phyloP scores from a whole-genome alignment of 2,113 vertebrate species.

The Cynopterus brachyotis region DNA sequence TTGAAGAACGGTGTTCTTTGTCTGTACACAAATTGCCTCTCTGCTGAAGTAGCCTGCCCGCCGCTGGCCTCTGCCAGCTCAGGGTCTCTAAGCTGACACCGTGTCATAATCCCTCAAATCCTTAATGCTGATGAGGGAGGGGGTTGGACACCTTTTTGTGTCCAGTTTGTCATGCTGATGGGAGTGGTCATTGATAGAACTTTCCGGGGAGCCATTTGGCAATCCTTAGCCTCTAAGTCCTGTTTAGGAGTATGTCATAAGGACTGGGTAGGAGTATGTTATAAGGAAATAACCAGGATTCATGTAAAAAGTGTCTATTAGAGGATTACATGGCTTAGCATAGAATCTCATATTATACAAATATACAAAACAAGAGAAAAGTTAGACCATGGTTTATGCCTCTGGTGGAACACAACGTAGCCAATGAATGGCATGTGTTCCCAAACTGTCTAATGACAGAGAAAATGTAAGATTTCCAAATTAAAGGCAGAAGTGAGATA shows the following conservation, averaged over 20 bases:
- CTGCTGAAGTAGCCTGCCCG: not conserved
- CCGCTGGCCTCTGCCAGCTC: accelerated
- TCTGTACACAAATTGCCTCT: not conserved
- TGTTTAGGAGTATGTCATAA: not conserved
- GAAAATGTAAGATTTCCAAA: not conserved
- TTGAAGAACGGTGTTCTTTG: not conserved
- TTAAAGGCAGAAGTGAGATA: slow-evolving; percentile 23
- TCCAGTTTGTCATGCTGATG: not conserved
- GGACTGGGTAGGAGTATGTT: not conserved
- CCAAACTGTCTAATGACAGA: not conserved
- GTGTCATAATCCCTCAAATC: not conserved
- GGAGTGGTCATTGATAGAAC: not conserved
- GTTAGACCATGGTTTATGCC: not conserved
- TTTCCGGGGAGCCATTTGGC: not conserved
- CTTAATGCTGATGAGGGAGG: not conserved
- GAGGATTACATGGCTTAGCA: not conserved
- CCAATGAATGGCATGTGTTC: not conserved
- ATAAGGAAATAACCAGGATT: not conserved
- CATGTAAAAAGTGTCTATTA: not conserved
- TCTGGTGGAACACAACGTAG: not conserved
- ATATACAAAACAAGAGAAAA: not conserved
- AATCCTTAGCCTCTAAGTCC: not conserved
- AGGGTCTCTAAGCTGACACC: not conserved
- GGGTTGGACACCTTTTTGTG: accelerated
- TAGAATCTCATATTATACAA: not conserved